These are phyloP conservation scores for Euplagia quadripunctaria DNA, from an alignment of 2,888 invertebrate genomes.

Conservation along the genomic window DNA sequence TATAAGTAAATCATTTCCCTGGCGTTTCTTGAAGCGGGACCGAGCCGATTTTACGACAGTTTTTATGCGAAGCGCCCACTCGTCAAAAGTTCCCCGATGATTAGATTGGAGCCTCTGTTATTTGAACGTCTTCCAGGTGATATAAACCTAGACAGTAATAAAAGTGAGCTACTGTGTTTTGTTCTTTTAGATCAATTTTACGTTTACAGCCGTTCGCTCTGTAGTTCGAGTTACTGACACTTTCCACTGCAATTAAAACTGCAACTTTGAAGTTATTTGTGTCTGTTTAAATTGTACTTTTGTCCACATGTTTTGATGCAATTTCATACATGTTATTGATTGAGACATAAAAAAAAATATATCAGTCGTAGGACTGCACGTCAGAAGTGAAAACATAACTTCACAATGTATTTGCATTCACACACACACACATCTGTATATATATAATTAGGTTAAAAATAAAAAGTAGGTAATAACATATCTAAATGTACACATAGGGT, in stretches of 20 bases:
- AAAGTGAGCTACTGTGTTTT: conserved; percentile 1
- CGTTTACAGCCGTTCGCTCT: background rate
- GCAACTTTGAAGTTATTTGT: background rate
- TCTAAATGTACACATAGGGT: too few species aligned
- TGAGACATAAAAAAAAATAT: too few species aligned
- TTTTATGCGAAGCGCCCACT: conserved; percentile 45
- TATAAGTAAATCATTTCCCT: conserved; percentile 53
- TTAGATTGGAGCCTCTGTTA: conserved; percentile 30
- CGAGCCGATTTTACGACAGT: conserved; percentile 51
- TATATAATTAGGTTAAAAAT: too few species aligned
- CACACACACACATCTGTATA: too few species aligned
- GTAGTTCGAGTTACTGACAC: background rate
- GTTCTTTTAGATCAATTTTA: background rate
- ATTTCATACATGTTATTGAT: background rate
- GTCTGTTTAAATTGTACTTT: background rate
- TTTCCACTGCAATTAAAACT: conserved; percentile 1
- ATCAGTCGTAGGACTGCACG: too few species aligned
- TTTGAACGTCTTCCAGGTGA: conserved; percentile 18
- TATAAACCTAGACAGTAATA: conserved; percentile 13
- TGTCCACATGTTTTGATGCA: background rate
- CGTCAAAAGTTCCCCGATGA: conserved; percentile 48
- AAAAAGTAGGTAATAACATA: too few species aligned
- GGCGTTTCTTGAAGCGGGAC: conserved; percentile 36
- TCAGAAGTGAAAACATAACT: too few species aligned
- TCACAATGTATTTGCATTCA: too few species aligned